Conservation (phyloP, 2,888 invertebrate genomes). For the Imbricaverruca yamaguchii region DNA sequence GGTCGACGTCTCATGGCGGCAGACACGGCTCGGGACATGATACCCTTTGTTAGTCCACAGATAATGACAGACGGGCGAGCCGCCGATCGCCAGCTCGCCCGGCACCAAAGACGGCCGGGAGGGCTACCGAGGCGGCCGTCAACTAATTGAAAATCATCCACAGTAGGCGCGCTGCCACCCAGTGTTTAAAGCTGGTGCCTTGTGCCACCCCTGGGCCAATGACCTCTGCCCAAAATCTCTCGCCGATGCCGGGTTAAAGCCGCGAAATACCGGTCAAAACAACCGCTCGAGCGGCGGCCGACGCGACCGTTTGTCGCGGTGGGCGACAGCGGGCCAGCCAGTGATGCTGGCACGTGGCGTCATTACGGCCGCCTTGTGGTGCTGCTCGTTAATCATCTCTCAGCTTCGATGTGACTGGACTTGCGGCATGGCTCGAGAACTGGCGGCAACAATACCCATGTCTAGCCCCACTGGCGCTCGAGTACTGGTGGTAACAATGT, state of each 20-base stretch:
- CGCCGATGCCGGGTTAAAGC: neutral
- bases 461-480: neutral
- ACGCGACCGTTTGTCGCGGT: neutral
- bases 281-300: neutral
- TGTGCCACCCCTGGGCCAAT: too few relatives aligned
- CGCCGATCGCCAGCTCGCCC: neutral
- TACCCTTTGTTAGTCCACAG: too few relatives aligned
- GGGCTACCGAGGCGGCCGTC: neutral
- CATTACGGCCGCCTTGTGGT: neutral
- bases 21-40: too few relatives aligned
- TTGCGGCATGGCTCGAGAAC: too few relatives aligned
- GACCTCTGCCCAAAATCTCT: too few relatives aligned
- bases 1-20: too few relatives aligned
- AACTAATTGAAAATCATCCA: neutral
- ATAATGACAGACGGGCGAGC: neutral
- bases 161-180: neutral
- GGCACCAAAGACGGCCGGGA: neutral
- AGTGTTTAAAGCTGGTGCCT: neutral
- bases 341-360: neutral
- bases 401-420: neutral
- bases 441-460: neutral
- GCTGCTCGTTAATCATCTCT: neutral
- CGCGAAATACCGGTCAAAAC: neutral
- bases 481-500: too few relatives aligned
- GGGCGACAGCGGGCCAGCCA: too few relatives aligned